Conservation (phyloP, 2,113 vertebrate genomes). For the Phaethon lepturus region DNA sequence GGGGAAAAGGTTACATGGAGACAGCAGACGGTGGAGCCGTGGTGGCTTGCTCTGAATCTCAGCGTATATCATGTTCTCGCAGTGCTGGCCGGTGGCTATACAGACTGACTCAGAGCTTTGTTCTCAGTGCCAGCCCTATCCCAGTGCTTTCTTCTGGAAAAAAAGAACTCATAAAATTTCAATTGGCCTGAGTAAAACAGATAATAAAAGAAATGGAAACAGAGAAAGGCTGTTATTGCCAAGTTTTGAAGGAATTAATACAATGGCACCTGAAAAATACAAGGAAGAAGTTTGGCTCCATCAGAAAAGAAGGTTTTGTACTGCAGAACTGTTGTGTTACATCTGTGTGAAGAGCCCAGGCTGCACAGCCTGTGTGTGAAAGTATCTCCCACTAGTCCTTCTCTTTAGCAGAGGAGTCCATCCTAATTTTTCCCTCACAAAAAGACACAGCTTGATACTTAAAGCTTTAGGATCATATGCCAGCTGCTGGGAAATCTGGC, state of each 20-base stretch:
- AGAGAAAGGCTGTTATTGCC: constrained; percentile 1
- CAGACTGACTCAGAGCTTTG: background rate
- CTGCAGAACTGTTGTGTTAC: background rate
- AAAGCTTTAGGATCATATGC: background rate
- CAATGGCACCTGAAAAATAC: constrained; percentile 16
- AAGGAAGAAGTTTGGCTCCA: background rate
- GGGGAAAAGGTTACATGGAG: background rate
- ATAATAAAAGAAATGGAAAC: constrained; percentile 31
- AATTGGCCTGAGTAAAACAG: background rate
- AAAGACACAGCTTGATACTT: background rate
- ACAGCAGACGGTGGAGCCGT: background rate
- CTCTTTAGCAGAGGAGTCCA: background rate
- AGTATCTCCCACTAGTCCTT: background rate
- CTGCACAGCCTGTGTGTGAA: background rate
- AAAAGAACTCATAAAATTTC: constrained; percentile 23
- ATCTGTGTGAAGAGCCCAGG: background rate
- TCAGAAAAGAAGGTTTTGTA: background rate
- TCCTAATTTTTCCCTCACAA: background rate
- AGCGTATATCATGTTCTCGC: background rate
- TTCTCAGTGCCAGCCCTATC: background rate
- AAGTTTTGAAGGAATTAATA: constrained; percentile 7
- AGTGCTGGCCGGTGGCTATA: background rate
- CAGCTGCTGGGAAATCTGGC: background rate
- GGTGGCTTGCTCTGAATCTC: background rate
- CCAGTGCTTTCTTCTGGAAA: background rate